Base-by-base conservation (phyloP, 2,113 vertebrate genomes). In the Hippocampus barbouri region DNA sequence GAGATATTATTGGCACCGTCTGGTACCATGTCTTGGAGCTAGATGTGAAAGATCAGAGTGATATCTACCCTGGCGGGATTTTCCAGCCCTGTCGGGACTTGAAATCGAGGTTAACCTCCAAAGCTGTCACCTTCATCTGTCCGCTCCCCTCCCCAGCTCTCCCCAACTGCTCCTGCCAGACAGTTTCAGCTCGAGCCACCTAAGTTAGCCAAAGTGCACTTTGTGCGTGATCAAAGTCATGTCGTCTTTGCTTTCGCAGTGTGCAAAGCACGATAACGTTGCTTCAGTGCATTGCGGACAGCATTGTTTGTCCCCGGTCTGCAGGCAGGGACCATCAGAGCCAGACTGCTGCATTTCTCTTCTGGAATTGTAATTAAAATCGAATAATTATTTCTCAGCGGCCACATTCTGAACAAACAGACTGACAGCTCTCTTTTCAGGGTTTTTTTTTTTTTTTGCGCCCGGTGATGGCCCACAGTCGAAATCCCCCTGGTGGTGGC, bases 331-430 rank as follows among this genome's bases (percentile, higher is more conserved):
- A 74, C 68, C 76, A 61, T 70, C 77, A 76, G 71, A 71, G 81
- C 83, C 81, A 12, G 81, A 75, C 84, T 59, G 54, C 75, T 14
- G 73, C 79, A 53, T 61, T 75, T 82, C 84, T 83, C 83, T 86
- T 82, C 86, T 85, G 71, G 70, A 86, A 86, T 78, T 76, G 82
- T 90, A 91, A 91, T 90, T 92, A 91, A 90, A 90, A 87, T 78
- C 77, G 86, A 90, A 89, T 90, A 85, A 90, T 89, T 86, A 85
- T 88, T 87, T 84, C 82, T 89, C 83, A 73, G 86, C 78, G 81
- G 87, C 83, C 53, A 61, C 82, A 64, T 86, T 86, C 82, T 83
- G 87, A 88, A 90, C 88, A 91, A 88, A 89, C 87, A 90, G 72
- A 86, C 88, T 84, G 83, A 87, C 85, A 80, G 84, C 84, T 84